A percentile compares a stretch with the other conserved stretches of the same genome.
These are phyloP conservation scores for Acanthosoma haemorrhoidale DNA, from an alignment of 2,888 invertebrate species.

Conservation along the genomic window DNA sequence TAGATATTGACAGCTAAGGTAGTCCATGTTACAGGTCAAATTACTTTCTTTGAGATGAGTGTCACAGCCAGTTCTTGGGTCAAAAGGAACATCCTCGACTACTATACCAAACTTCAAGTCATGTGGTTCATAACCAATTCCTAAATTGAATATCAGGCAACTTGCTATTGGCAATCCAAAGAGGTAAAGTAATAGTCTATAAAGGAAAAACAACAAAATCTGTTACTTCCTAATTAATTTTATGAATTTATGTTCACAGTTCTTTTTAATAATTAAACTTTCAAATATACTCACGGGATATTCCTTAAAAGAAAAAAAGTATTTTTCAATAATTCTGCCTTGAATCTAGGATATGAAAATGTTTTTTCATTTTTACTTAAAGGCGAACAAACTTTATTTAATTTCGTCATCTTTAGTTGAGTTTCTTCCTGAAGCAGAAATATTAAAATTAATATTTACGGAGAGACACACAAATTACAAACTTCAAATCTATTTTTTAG, in stretches of 20 bases:
- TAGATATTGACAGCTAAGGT: slow-evolving; percentile 41
- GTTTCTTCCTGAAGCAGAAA: not conserved
- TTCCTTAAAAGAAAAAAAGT: slow-evolving; percentile 31
- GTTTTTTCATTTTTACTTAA: not conserved
- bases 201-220: slow-evolving; percentile 39
- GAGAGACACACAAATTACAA: not conserved
- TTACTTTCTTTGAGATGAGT: not conserved
- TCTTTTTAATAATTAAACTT: not conserved
- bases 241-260: not conserved
- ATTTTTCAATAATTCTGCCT: slow-evolving; percentile 35
- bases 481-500: not conserved
- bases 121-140: slow-evolving; percentile 45
- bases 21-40: slow-evolving; percentile 20
- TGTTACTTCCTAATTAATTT: not conserved
- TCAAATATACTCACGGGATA: slow-evolving; percentile 32
- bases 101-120: slow-evolving; percentile 46
- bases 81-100: slow-evolving; percentile 45
- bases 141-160: slow-evolving; percentile 49
- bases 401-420: not conserved
- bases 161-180: slow-evolving; percentile 49
- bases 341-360: slow-evolving; percentile 17
- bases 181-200: slow-evolving; percentile 46
- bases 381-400: not conserved
- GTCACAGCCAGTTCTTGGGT: not conserved
- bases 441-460: not conserved